Evolutionary conservation across 2,113 vertebrate species (phyloP), one percentile per base, ranked within the genome.

Genomic region (Tamias sibiricus): DNA sequence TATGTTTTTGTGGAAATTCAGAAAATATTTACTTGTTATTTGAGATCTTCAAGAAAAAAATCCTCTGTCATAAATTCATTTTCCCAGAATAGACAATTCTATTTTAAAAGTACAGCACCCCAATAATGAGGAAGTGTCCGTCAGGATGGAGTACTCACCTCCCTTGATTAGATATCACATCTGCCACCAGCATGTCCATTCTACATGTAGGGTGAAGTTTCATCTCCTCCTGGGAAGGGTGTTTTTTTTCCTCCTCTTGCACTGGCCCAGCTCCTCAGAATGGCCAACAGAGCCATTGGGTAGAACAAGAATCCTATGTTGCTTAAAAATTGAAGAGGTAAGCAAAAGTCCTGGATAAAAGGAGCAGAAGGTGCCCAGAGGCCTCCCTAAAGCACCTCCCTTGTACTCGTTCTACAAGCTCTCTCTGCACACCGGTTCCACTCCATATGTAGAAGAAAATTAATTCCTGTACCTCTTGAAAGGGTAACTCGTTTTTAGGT

Each of bases 1-100:
- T 94, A 59, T 59, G 24, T 59, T 90, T 87, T 32, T 75, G 68
- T 59, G 14, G 14, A 69, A 90, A 94, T 76, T 90, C 68, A 69
- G 35, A 72, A 66, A 87, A 35, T 24, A 68, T 75, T 49, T 91
- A 54, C 35, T 69, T 95, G 52, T 89, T 52, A 49, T 77, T 77
- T 85, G 28, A 49, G 35, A 40, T 3, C 28, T 24, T 2, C 13
- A 76, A 42, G 14, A 66, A 68, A 37, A 74, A 89, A 62, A 44
- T 0, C 20, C 75, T 26, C 19, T 82, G 14, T 24, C 20, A 24
- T 54, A 79, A 89, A n/a, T 47, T 71, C 11, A 77, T 30, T 77
- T 62, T 10, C 28, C 24, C n/a, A 85, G n/a, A 62, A 79, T 37
- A 66, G 22, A 80, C 71, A 85, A 90, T 77, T 40, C 24, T 19